phyloP scores from a whole-genome alignment of 1,140 invertebrate species.

The Homarus americanus region DNA sequence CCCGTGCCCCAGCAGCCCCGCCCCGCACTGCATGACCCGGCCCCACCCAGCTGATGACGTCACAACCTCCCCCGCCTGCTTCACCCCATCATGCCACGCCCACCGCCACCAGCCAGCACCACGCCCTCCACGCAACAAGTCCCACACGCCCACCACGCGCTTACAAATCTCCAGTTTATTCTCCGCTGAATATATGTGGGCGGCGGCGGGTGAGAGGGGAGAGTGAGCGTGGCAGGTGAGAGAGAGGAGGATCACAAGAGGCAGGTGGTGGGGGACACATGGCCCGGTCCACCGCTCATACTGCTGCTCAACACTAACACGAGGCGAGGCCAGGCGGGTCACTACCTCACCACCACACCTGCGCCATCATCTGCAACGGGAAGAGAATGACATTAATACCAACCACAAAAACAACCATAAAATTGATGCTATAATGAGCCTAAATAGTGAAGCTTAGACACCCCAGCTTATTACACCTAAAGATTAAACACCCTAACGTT shows the following conservation, averaged over 20 bases:
- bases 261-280: no score
- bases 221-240: background rate
- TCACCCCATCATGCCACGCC: conserved; percentile 51
- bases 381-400: no score
- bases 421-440: no score
- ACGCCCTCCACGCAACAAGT: background rate
- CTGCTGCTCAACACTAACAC: no score
- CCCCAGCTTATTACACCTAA: no score
- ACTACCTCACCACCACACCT: no score
- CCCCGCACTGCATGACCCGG: conserved; percentile 53
- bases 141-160: background rate
- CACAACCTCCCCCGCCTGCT: background rate
- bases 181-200: background rate
- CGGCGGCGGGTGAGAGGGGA: background rate
- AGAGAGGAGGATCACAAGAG: background rate
- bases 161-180: no score
- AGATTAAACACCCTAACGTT: no score
- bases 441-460: no score
- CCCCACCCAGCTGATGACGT: conserved; percentile 38
- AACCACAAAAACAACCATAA: no score
- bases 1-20: conserved; percentile 33
- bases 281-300: no score
- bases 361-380: background rate
- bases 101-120: conserved; percentile 12
- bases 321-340: no score